phyloP scores from a whole-genome alignment of 2,797 vertebrate species.

The Aselliscus stoliczkanus region DNA sequence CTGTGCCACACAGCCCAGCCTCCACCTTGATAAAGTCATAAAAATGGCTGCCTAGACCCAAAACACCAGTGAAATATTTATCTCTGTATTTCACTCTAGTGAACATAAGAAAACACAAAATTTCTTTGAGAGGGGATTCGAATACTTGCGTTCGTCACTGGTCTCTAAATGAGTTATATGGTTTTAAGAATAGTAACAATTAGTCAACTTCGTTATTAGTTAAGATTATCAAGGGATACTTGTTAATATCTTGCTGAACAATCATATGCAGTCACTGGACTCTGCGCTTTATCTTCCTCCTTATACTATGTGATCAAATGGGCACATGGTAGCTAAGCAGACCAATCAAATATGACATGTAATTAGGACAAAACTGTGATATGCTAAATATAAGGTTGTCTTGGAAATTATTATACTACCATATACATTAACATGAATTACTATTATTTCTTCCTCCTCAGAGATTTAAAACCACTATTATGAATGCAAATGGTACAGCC shows the following conservation, averaged over 20 bases:
- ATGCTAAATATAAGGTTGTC: not conserved
- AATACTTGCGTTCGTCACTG: not conserved
- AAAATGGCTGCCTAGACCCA: not conserved
- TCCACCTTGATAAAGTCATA: not conserved
- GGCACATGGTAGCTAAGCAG: not conserved
- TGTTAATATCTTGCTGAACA: not conserved
- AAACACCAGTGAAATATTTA: not conserved
- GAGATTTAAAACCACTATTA: not conserved
- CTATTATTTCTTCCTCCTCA: not conserved
- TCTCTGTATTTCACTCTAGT: not conserved
- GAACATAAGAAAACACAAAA: not conserved
- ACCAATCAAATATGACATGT: not conserved
- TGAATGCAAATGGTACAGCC: not conserved
- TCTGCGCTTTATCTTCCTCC: not conserved
- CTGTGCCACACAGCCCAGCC: accelerated
- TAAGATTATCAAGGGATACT: not conserved
- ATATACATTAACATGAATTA: not conserved
- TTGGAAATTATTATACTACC: not conserved
- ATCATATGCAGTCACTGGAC: not conserved
- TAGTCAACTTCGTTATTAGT: not conserved
- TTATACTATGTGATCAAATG: not conserved
- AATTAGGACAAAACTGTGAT: not conserved
- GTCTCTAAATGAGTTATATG: not conserved
- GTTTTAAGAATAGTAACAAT: not conserved
- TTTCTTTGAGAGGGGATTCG: not conserved